Evolutionary conservation across 1,140 invertebrate genomes (phyloP), one percentile per base, ranked within the genome.

Genomic region (Pectinophora gossypiella): DNA sequence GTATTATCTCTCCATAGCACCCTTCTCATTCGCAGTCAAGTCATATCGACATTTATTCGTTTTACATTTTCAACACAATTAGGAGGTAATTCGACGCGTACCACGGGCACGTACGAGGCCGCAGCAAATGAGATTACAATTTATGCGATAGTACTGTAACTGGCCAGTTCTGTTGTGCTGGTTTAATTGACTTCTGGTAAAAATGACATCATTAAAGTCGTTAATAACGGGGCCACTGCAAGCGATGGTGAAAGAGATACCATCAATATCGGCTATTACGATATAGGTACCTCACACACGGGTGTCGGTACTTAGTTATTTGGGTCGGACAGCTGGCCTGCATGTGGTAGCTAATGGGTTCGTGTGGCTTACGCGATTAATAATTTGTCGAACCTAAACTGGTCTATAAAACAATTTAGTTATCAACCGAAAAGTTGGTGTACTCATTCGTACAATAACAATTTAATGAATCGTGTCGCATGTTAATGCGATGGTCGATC

Each of bases 311-410:
- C n/a, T 32, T 32, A 32, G 27, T 32, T 32, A 32, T 32, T 55
- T 64, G 48, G 64, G 70, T 65, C 60, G 51, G 51, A 59, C 70
- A 70, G 67, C 50, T 72, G 70, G 54, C 63, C 59, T 56, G 60
- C 59, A 59, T 64, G 54, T 61, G 64, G 61, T 47, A 2, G 6
- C 27, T 32, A 32, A 32, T 32, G 27, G 27, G 27, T 32, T 32
- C 27, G 27, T n/a, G 7, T 32, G 22, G 22, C 22, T 23, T 23
- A 23, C 10, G 22, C 10, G 7, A 12, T n/a, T n/a, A n/a, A n/a
- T n/a, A n/a, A n/a, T n/a, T n/a, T n/a, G n/a, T n/a, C n/a, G n/a
- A n/a, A n/a, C n/a, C n/a, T n/a, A n/a, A n/a, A n/a, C n/a, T n/a
- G n/a, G n/a, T n/a, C n/a, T n/a, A n/a, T n/a, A n/a, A n/a, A n/a